A percentile compares a stretch with the other conserved stretches of the same genome.
phyloP scores from a whole-genome alignment of 2,797 vertebrate genomes.

The Oreortyx pictus region DNA sequence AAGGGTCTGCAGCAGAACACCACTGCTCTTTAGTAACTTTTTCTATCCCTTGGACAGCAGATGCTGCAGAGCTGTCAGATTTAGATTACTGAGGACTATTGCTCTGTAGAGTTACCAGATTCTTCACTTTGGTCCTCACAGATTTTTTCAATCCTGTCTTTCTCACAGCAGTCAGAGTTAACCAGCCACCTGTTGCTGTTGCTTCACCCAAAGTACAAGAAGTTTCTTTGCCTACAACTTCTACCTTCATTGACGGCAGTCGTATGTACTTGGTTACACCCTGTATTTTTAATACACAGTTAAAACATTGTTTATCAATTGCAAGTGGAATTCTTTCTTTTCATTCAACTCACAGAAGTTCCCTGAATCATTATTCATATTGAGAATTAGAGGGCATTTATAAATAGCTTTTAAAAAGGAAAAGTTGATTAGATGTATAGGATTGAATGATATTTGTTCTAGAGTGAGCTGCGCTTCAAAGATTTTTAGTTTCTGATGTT shows the following conservation, averaged over 20 bases:
- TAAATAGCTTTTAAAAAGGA: neutral
- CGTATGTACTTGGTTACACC: slow-evolving; percentile 74
- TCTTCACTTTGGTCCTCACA: neutral
- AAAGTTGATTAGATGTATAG: neutral
- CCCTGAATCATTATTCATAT: neutral
- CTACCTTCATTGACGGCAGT: slow-evolving; percentile 82
- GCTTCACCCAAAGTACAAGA: slow-evolving; percentile 80
- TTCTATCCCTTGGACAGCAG: neutral
- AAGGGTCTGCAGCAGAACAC: neutral
- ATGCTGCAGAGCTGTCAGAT: neutral
- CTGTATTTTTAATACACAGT: neutral
- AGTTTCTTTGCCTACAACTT: slow-evolving; percentile 75
- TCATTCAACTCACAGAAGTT: neutral
- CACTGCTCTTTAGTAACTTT: neutral
- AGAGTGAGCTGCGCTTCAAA: neutral
- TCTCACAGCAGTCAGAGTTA: slow-evolving; percentile 74
- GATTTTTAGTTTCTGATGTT: neutral
- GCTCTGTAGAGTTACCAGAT: neutral
- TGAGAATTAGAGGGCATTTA: neutral
- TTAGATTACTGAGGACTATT: neutral
- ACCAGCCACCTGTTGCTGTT: slow-evolving; percentile 79
- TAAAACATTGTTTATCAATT: neutral
- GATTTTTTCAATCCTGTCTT: neutral
- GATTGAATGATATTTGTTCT: neutral
- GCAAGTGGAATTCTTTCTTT: neutral